Percentiles rank a stretch among this genome's conserved stretches.
phyloP scores from a whole-genome alignment of 2,113 vertebrate species.

The Aramus guarauna region DNA sequence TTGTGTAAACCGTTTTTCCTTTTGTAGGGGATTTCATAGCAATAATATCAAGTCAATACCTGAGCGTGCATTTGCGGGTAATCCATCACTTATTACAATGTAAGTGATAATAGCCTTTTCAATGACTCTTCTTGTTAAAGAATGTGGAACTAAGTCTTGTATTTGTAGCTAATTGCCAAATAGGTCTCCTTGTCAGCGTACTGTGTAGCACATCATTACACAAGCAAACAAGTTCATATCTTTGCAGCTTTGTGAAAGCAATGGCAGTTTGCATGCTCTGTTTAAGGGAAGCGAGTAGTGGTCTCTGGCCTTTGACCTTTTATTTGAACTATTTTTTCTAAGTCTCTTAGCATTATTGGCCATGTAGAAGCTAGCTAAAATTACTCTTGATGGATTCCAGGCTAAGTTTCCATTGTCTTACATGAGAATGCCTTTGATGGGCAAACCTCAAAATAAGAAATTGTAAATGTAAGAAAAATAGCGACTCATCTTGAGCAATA shows the following conservation, averaged over 20 bases:
- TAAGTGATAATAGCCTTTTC: conserved; percentile 68
- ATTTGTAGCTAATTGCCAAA: background rate
- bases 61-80: conserved; percentile 87
- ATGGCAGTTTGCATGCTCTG: background rate
- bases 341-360: background rate
- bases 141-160: background rate
- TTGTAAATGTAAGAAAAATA: background rate
- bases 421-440: background rate
- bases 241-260: background rate
- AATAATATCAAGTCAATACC: conserved; percentile 93
- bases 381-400: background rate
- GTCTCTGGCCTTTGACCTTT: background rate
- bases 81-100: conserved; percentile 90
- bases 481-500: background rate
- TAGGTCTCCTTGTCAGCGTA: background rate
- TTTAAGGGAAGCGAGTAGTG: background rate
- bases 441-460: background rate
- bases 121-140: background rate
- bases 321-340: background rate
- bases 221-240: background rate
- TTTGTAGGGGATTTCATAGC: conserved; percentile 88
- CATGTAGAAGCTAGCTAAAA: background rate
- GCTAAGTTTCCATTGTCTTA: background rate
- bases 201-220: background rate
- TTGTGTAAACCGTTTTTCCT: background rate